phyloP scores from a whole-genome alignment of 2,113 vertebrate genomes.

The Gyps fulvus region DNA sequence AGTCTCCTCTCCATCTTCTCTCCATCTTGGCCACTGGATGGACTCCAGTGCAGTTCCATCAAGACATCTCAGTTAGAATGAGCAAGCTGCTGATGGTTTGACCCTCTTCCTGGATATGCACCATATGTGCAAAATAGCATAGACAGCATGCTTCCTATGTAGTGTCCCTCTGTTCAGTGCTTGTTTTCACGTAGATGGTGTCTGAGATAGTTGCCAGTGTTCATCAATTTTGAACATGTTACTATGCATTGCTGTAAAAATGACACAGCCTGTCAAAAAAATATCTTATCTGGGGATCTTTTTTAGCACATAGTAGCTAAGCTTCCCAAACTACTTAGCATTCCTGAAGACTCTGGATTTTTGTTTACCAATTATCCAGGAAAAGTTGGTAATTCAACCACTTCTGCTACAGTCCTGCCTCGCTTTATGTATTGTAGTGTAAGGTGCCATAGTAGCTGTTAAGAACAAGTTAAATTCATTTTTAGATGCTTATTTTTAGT shows the following conservation, averaged over 20 bases:
- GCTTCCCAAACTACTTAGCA: not conserved
- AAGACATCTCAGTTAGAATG: slow-evolving; percentile 49
- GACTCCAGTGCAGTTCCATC: slow-evolving; percentile 51
- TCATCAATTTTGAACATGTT: not conserved
- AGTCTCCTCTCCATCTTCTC: slow-evolving; percentile 1
- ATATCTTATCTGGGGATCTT: not conserved
- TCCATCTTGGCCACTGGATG: not conserved
- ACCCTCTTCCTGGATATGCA: not conserved
- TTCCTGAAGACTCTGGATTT: not conserved
- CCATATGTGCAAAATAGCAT: not conserved
- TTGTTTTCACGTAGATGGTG: slow-evolving; percentile 9
- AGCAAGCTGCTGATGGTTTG: slow-evolving; percentile 49
- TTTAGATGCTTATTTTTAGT: not conserved
- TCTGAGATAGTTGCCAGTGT: not conserved
- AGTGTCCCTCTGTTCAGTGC: not conserved
- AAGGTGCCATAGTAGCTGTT: not conserved
- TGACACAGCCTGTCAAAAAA: not conserved
- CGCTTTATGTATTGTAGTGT: not conserved
- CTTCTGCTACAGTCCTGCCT: not conserved
- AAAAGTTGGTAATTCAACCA: not conserved
- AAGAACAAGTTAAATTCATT: not conserved
- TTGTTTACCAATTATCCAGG: not conserved
- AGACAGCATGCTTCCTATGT: not conserved
- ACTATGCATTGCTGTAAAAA: not conserved
- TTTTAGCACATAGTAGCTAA: not conserved